phyloP scores from a whole-genome alignment of 2,797 vertebrate genomes.

The Passerculus sandwichensis region DNA sequence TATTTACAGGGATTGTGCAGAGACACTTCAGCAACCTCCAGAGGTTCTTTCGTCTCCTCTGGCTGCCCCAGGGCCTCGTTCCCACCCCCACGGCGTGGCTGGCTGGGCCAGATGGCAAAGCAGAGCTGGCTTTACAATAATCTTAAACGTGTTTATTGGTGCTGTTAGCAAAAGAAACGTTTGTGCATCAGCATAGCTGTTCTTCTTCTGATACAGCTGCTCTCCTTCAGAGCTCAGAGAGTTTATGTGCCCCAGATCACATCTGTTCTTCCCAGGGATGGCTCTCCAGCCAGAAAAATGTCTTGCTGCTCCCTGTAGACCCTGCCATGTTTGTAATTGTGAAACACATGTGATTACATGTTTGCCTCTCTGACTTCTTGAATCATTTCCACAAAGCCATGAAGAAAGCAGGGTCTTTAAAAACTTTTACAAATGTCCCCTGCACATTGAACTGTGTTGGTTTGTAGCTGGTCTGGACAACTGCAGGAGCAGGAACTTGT shows the following conservation, averaged over 20 bases:
- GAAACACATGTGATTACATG: slow-evolving; percentile 2
- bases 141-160: neutral
- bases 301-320: neutral
- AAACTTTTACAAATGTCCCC: neutral
- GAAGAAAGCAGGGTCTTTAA: neutral
- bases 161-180: neutral
- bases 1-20: neutral
- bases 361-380: neutral
- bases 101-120: slow-evolving; percentile 42
- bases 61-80: neutral
- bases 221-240: neutral
- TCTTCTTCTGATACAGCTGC: neutral
- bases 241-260: slow-evolving; percentile 7
- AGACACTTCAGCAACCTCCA: neutral
- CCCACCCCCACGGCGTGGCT: neutral
- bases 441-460: neutral
- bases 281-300: neutral
- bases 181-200: neutral
- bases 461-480: neutral
- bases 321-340: neutral
- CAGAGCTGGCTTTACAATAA: neutral
- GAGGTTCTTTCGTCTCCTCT: neutral
- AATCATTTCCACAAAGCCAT: neutral
- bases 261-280: neutral
- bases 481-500: neutral